Base-by-base conservation (phyloP, 2,888 invertebrate genomes). In the Cephus pulcher region DNA sequence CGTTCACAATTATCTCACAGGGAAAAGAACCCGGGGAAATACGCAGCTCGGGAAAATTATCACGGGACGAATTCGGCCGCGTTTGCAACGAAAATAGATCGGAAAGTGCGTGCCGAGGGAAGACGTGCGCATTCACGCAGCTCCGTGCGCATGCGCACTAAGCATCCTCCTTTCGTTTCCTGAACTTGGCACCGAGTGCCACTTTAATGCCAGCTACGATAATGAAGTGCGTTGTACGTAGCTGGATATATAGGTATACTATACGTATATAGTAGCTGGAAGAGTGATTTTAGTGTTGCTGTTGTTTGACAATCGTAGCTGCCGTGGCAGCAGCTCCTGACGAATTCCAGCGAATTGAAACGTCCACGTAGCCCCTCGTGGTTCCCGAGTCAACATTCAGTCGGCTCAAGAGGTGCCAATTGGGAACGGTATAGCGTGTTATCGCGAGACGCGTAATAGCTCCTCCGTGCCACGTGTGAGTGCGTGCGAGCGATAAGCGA, bases 371-470 rank as follows among this genome's bases (percentile, higher is more conserved):
- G 12, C 40, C 34, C 32, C 37, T 32, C 40, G 35, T 73, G 35
- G 73, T 12, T 1, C n/a, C 40, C 35, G 81, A 80, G 71, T 80
- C 80, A 76, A 78, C 78, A 79, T 76, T 75, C 71, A 23, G 80
- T 37, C 73, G 76, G 79, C 9, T 80, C 78, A 4, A 33, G 33
- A 33, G 79, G 71, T 79, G 76, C 79, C 79, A 73, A 76, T 80
- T 80, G 81, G 75, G 37, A 76, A 34, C 80, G 80, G 79, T 80
- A 75, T 33, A 73, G 15, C 73, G 80, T 73, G 80, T 79, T 81
- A 76, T 79, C 80, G 79, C 37, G 35, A 69, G 76, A 77, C 71
- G 74, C 76, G 74, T 79, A 80, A 81, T 77, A 75, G 78, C 71
- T 33, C 4, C 70, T 30, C 3, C 4, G 71, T 3, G 23, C 23